These are phyloP conservation scores for Alviniconcha marisindica DNA, from an alignment of 1,140 invertebrate species.

Conservation along the genomic window DNA sequence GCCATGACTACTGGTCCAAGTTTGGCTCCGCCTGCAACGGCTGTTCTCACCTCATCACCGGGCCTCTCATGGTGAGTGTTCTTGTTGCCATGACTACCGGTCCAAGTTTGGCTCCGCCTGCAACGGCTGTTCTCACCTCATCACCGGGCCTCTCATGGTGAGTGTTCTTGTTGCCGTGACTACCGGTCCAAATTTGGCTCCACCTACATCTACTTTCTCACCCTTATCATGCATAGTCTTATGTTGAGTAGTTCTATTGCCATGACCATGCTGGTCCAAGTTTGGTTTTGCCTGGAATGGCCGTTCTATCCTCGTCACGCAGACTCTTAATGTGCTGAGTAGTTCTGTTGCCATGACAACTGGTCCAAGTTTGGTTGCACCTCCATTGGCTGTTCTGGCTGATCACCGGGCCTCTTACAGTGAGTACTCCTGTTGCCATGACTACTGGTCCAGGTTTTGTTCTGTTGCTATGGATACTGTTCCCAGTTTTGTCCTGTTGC, in stretches of 20 bases:
- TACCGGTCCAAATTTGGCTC: slow-evolving; percentile 93
- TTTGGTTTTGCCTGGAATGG: no score
- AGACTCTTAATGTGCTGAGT: no score
- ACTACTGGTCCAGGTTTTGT: no score
- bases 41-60: slow-evolving; percentile 91
- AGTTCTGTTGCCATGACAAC: no score
- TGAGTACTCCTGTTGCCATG: no score
- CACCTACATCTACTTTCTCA: slow-evolving; percentile 90
- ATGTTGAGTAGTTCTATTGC: slow-evolving; percentile 92
- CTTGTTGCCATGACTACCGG: slow-evolving; percentile 94
- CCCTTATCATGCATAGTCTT: slow-evolving; percentile 93
- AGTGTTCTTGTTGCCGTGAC: slow-evolving; percentile 90
- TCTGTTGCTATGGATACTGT: no score
- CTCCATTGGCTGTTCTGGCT: no score
- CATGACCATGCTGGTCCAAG: slow-evolving; percentile 91
- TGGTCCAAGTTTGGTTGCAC: no score
- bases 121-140: slow-evolving; percentile 90
- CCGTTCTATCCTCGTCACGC: no score
- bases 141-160: slow-evolving; percentile 94
- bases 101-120: slow-evolving; percentile 91
- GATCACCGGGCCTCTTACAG: no score
- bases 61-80: slow-evolving; percentile 91
- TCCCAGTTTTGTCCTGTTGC: no score
- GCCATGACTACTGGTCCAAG: slow-evolving; percentile 91
- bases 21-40: slow-evolving; percentile 93